Base-by-base conservation (phyloP, 2,113 vertebrate species). In the Actinemys pallida region DNA sequence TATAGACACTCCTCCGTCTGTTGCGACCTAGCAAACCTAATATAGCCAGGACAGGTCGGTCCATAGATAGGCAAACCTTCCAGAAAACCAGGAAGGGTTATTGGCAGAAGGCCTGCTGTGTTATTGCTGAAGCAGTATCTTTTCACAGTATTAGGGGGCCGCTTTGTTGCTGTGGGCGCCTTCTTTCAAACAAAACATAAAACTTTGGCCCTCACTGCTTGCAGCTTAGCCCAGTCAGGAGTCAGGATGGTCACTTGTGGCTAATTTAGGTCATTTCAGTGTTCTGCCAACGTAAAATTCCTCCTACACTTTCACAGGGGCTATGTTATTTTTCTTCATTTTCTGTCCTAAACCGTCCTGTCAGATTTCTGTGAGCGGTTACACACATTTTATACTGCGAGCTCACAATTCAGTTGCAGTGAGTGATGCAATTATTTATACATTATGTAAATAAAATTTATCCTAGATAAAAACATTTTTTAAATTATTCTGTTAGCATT, bases 261-360 rank as follows among this genome's bases (percentile, higher is more conserved):
- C 76, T 82, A 16, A n/a, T 10, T 1, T 9, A 45, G 76, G 62
- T 90, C 65, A 87, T 92, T 53, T 19, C 1, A 22, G 47, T 42
- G 62, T 50, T 50, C 50, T 79, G 81, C 17, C 9, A 5, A 25
- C 22, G 53, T n/a, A 35, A 42, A 45, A 83, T 54, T 39, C 72
- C 17, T 47, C 47, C 12, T 20, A 2, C 16, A 0, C 2, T 0
- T 53, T 83, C 29, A 1, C 0, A 22, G 20, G n/a, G 50, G 56
- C 54, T 47, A 50, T 5, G 3, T 3, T 5, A 35, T 49, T 54
- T 42, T 42, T 17, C 2, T 2, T 24, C 1, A 25, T 31, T 0
- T 72, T 75, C 69, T 75, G n/a, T 75, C 39, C 69, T n/a, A 39
- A 75, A 75, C 10, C 9, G 3, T 24, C 20, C 4, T 24, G 39